Conservation (phyloP, 2,113 vertebrate genomes). For the Lanius ludovicianus region DNA sequence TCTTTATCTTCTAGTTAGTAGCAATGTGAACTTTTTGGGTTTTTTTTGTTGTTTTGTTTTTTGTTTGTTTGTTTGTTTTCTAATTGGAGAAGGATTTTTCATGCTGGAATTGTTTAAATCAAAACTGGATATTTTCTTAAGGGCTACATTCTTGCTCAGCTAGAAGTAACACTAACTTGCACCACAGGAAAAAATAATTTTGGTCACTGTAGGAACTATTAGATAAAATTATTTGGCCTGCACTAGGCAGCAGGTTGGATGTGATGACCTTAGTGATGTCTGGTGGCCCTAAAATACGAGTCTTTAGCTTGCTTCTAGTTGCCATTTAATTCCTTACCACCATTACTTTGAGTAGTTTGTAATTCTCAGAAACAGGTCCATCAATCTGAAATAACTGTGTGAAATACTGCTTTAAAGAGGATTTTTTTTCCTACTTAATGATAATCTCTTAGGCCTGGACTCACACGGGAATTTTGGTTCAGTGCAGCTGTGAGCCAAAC, state of each 20-base stretch:
- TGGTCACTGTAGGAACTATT: background rate
- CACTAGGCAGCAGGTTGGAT: background rate
- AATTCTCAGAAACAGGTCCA: background rate
- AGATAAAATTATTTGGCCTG: background rate
- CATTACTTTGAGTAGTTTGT: background rate
- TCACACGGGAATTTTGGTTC: background rate
- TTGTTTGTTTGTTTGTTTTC: no score
- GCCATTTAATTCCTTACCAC: background rate
- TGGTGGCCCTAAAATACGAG: background rate
- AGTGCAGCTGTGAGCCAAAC: background rate
- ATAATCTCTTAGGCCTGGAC: background rate
- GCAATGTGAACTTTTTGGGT: background rate
- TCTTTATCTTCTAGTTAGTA: background rate
- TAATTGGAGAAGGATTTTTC: background rate
- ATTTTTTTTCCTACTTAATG: background rate
- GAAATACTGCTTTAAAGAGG: background rate
- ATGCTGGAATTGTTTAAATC: background rate
- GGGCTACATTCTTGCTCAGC: background rate
- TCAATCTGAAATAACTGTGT: background rate
- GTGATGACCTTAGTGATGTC: background rate
- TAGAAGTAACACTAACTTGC: background rate
- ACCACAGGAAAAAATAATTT: background rate
- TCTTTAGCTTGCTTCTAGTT: background rate
- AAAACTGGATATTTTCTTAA: background rate
- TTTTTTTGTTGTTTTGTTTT: background rate